Percentiles rank a stretch among this genome's conserved stretches.
Evolutionary conservation across 2,797 vertebrate species (phyloP).

Genomic region (Hyperoplus lanceolatus): DNA sequence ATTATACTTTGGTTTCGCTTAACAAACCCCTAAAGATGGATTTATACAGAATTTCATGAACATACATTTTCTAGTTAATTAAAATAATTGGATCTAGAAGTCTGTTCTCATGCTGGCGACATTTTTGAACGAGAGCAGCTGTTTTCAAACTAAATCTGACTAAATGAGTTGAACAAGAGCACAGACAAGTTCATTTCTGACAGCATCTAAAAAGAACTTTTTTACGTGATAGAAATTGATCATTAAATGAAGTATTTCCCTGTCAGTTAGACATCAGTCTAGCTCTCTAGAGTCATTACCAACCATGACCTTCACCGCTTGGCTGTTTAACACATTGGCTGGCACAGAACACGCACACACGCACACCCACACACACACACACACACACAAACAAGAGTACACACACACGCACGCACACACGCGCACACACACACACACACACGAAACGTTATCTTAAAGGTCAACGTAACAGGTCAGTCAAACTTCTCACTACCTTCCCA

Average conservation of each 20-base stretch:
- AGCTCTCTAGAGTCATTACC: slow-evolving; percentile 21
- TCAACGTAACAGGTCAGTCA: slow-evolving; percentile 51
- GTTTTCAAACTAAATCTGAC: neutral
- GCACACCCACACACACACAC: slow-evolving; percentile 5
- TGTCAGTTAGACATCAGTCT: slow-evolving; percentile 23
- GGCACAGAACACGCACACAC: neutral
- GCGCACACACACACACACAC: neutral
- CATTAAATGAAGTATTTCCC: neutral
- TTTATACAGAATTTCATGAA: neutral
- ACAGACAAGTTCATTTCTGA: neutral
- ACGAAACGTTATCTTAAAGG: slow-evolving; percentile 61
- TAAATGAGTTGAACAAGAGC: neutral
- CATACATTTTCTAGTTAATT: neutral
- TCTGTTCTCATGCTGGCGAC: too few species aligned
- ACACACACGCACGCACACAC: neutral
- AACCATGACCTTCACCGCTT: slow-evolving; percentile 52
- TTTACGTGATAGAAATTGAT: neutral
- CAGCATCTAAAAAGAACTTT: neutral
- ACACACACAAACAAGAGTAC: neutral
- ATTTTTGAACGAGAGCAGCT: neutral
- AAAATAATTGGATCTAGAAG: too few species aligned
- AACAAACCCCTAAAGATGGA: neutral
- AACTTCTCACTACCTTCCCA: slow-evolving; percentile 36
- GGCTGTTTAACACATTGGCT: slow-evolving; percentile 31
- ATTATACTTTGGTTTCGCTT: neutral